Evolutionary conservation across 2,113 vertebrate genomes (phyloP).

Genomic region (Platichthys flesus): DNA sequence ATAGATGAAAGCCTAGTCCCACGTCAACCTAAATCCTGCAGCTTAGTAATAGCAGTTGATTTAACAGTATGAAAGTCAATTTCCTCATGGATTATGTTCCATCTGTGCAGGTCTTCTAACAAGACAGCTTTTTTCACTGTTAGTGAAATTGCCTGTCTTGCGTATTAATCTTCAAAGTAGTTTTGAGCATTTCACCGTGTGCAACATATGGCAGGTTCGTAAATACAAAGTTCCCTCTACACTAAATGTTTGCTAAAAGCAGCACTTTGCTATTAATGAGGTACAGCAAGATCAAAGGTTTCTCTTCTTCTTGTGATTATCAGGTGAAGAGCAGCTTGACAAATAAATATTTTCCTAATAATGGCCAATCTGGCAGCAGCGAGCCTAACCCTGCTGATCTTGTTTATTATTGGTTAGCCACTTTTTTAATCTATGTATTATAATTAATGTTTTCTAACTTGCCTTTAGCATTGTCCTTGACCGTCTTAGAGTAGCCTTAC

Average conservation of each 20-base stretch:
- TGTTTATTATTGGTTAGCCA: slow-evolving; percentile 54
- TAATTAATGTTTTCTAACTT: slow-evolving; percentile 50
- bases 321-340: slow-evolving; percentile 22
- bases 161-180: slow-evolving; percentile 24
- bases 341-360: slow-evolving; percentile 16
- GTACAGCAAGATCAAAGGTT: slow-evolving; percentile 22
- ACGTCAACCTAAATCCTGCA: slow-evolving; percentile 43
- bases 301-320: slow-evolving; percentile 6
- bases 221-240: neutral
- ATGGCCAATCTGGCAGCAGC: slow-evolving; percentile 22
- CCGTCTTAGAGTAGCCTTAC: slow-evolving; percentile 1
- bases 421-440: slow-evolving; percentile 53
- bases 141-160: slow-evolving; percentile 22
- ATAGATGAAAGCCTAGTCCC: slow-evolving; percentile 56
- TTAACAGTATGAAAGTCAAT: slow-evolving; percentile 49
- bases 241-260: neutral
- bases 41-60: slow-evolving; percentile 53
- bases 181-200: slow-evolving; percentile 19
- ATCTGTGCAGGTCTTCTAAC: slow-evolving; percentile 26
- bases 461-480: slow-evolving; percentile 34
- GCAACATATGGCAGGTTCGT: neutral
- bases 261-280: slow-evolving; percentile 30
- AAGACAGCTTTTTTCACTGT: slow-evolving; percentile 19
- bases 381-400: slow-evolving; percentile 40
- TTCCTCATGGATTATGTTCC: slow-evolving; percentile 27